These are phyloP conservation scores for Parapristionchus giblindavisi DNA, from an alignment of 2,888 invertebrate genomes.

Conservation along the genomic window DNA sequence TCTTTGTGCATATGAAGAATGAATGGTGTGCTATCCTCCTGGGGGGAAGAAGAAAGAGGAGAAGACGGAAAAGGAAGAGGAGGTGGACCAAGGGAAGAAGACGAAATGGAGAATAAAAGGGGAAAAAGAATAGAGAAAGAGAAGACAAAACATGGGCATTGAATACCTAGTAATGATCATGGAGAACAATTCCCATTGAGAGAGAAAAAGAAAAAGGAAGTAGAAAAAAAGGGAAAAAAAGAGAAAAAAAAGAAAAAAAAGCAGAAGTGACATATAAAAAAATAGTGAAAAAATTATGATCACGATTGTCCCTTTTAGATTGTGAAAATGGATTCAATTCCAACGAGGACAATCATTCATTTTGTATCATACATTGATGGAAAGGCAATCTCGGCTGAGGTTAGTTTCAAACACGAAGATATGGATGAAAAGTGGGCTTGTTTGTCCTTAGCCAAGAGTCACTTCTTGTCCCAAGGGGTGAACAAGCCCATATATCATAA, in stretches of 20 bases:
- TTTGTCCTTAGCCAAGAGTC: no score
- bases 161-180: not conserved
- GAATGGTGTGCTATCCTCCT: not conserved
- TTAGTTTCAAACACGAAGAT: not conserved
- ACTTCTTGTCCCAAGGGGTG: no score
- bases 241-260: not conserved
- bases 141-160: not conserved
- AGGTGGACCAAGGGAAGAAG: slow-evolving; percentile 2
- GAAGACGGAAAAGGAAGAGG: not conserved
- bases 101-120: slow-evolving; percentile 11
- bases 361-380: slow-evolving; percentile 9
- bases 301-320: no score
- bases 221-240: not conserved
- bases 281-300: not conserved
- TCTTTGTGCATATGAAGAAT: not conserved
- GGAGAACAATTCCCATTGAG: not conserved
- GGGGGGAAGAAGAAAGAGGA: slow-evolving; percentile 14
- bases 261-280: not conserved
- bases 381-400: slow-evolving; percentile 3
- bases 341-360: slow-evolving; percentile 10
- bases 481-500: not conserved
- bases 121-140: slow-evolving; percentile 19
- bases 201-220: not conserved
- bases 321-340: not conserved
- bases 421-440: not conserved